Evolutionary conservation across 2,797 vertebrate species (phyloP).

Genomic region (Esox masquinongy): DNA sequence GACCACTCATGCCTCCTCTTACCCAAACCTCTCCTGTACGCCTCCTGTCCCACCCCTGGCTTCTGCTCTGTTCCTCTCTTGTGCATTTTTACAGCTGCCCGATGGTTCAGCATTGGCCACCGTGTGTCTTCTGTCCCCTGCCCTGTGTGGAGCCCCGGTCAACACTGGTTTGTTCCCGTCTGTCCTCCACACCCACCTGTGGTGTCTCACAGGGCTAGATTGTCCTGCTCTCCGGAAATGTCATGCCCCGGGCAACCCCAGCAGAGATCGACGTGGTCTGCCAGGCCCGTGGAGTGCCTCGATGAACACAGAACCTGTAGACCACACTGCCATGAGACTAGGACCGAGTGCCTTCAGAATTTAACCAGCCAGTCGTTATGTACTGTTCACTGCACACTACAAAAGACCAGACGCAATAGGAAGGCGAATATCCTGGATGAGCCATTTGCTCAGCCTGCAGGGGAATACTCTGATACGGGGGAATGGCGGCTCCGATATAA

Average conservation of each 20-base stretch:
- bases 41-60: background rate
- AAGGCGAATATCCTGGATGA: constrained; percentile 11
- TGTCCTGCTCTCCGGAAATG: background rate
- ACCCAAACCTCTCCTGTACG: background rate
- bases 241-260: background rate
- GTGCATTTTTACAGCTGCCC: background rate
- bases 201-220: background rate
- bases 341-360: constrained; percentile 9
- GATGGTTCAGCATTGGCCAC: background rate
- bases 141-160: background rate
- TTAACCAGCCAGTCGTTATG: constrained; percentile 13
- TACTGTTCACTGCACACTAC: constrained; percentile 26
- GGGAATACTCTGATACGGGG: constrained; percentile 51
- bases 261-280: background rate
- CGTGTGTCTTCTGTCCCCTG: background rate
- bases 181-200: background rate
- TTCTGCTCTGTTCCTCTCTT: background rate
- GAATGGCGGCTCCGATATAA: constrained; percentile 31
- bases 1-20: background rate
- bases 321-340: background rate
- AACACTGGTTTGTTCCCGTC: background rate
- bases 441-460: constrained; percentile 41
- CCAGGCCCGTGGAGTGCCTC: too few relatives aligned
- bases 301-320: background rate
- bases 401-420: constrained; percentile 20